These are phyloP conservation scores for Opisthocomus hoazin DNA, from an alignment of 2,113 vertebrate species.

Conservation along the genomic window DNA sequence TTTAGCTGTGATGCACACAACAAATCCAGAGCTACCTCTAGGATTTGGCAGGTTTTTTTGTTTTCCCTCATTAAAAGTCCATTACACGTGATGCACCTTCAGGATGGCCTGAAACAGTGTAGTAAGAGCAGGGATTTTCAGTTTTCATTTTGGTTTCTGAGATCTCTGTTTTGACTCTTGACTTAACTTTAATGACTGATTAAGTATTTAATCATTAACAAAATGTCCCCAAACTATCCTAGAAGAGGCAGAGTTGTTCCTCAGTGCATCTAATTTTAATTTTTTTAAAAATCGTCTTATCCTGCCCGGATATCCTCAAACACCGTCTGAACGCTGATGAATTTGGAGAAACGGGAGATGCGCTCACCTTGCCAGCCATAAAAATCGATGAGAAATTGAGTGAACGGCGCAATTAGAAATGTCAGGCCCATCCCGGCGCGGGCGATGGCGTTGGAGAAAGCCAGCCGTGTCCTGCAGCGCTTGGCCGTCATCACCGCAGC, in stretches of 20 bases:
- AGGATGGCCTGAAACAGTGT: background rate
- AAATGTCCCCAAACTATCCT: background rate
- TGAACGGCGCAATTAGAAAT: slow-evolving; percentile 86
- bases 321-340: accelerated
- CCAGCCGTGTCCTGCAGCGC: slow-evolving; percentile 82
- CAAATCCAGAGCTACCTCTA: background rate
- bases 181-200: background rate
- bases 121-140: background rate
- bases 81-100: accelerated
- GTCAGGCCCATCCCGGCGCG: slow-evolving; percentile 92
- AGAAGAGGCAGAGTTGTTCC: background rate
- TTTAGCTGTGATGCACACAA: background rate
- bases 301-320: accelerated
- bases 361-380: slow-evolving; percentile 89
- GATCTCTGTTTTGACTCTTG: background rate
- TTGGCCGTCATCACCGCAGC: slow-evolving; percentile 80
- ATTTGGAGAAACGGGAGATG: accelerated
- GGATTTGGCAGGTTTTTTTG: background rate
- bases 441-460: slow-evolving; percentile 80
- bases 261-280: accelerated
- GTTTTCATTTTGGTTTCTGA: background rate
- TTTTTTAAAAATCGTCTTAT: background rate
- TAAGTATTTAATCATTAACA: background rate
- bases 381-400: slow-evolving; percentile 81
- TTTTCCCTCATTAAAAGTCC: background rate